phyloP scores from a whole-genome alignment of 2,888 invertebrate genomes.

The Erpobdella octoculata region DNA sequence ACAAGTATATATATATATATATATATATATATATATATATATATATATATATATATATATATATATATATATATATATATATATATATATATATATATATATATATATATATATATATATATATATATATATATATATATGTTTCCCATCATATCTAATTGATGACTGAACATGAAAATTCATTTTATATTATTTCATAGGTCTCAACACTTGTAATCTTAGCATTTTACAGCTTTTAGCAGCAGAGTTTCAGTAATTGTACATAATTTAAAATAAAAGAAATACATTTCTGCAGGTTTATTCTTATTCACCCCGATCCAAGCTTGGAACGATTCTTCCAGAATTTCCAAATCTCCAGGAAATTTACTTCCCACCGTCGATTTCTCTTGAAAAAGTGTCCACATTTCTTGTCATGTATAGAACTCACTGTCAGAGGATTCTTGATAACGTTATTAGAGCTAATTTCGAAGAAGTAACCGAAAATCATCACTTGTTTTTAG shows the following conservation, averaged over 20 bases:
- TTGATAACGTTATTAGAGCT: constrained; percentile 54
- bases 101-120: neutral
- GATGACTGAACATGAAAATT: neutral
- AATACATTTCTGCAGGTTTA: constrained; percentile 43
- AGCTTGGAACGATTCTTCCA: constrained; percentile 52
- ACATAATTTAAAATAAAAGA: too few species aligned
- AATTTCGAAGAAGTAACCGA: constrained; percentile 56
- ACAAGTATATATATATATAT: constrained; percentile 40
- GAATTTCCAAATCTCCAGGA: constrained; percentile 53
- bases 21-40: neutral
- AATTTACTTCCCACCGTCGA: constrained; percentile 47
- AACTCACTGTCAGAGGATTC: constrained; percentile 54
- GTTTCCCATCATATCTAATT: neutral
- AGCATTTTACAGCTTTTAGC: too few species aligned
- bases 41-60: neutral
- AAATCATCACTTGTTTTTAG: too few species aligned
- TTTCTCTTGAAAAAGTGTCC: constrained; percentile 49
- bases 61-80: neutral
- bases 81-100: neutral
- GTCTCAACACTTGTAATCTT: too few species aligned
- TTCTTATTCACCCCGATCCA: constrained; percentile 47
- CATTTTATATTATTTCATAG: neutral
- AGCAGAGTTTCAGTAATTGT: too few species aligned
- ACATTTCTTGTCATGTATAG: constrained; percentile 56
- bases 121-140: neutral